These are phyloP conservation scores for Parotocinclus haroldoi DNA, from an alignment of 2,797 vertebrate species.

Conservation along the genomic window DNA sequence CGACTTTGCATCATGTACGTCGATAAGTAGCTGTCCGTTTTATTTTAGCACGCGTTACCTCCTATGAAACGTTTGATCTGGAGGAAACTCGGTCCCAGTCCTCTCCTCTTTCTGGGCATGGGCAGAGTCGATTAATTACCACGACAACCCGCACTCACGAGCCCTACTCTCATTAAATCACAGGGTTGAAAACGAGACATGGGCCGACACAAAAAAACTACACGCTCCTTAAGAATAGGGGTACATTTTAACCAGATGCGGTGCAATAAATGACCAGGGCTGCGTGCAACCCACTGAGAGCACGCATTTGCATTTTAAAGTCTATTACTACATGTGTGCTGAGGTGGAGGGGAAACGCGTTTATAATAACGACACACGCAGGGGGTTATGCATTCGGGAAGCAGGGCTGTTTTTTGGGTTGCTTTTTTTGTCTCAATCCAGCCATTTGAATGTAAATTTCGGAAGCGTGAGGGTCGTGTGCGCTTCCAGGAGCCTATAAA, in stretches of 20 bases:
- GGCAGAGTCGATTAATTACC: constrained; percentile 64
- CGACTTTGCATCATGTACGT: no score
- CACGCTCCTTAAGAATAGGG: constrained; percentile 63
- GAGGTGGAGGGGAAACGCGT: not conserved
- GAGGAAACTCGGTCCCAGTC: no score
- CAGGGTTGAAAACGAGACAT: constrained; percentile 70
- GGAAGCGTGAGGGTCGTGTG: constrained; percentile 46
- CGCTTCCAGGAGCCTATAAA: constrained; percentile 21
- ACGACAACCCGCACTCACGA: constrained; percentile 67
- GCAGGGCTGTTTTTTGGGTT: constrained; percentile 6
- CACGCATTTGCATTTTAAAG: constrained; percentile 61
- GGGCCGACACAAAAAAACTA: constrained; percentile 61
- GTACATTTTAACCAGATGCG: constrained; percentile 72
- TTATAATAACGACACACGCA: constrained; percentile 20
- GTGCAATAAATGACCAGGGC: constrained; percentile 65
- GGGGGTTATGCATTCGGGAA: constrained; percentile 47
- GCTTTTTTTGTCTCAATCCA: constrained; percentile 39
- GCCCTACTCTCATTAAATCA: constrained; percentile 60
- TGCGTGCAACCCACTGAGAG: constrained; percentile 52
- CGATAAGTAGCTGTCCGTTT: no score
- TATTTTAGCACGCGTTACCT: no score
- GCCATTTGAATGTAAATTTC: constrained; percentile 62
- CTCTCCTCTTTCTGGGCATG: no score
- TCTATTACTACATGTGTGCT: constrained; percentile 17
- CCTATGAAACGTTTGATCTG: no score